Conservation (phyloP, 2,797 vertebrate species). For the Triplophysa bombifrons region DNA sequence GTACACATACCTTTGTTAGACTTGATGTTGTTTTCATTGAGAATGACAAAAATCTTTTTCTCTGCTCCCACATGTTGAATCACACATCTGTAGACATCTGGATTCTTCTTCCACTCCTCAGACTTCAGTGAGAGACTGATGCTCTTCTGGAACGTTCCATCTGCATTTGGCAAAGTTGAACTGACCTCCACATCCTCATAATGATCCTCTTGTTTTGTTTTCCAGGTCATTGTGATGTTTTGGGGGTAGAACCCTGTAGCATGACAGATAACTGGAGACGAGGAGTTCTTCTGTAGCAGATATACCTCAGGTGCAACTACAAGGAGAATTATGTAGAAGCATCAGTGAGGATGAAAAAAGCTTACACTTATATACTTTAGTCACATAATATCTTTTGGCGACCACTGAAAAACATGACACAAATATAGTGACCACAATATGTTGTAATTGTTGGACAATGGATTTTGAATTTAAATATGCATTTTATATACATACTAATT, state of each 20-base stretch:
- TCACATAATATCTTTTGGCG: no score
- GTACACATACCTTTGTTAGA: not conserved
- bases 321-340: not conserved
- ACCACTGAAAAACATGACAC: no score
- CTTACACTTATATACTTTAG: no score
- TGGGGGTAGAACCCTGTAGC: not conserved
- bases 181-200: constrained; percentile 54
- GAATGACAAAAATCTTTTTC: not conserved
- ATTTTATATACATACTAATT: no score
- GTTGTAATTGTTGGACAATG: no score
- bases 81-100: constrained; percentile 56
- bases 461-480: no score
- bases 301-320: not conserved
- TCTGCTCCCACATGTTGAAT: constrained; percentile 57
- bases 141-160: constrained; percentile 67
- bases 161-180: constrained; percentile 63
- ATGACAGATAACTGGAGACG: not conserved
- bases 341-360: no score
- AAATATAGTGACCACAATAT: no score
- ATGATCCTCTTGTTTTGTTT: constrained; percentile 53
- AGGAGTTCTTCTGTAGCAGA: not conserved
- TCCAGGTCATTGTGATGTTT: not conserved
- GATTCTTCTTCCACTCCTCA: constrained; percentile 48
- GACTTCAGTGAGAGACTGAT: constrained; percentile 40
- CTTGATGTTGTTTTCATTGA: constrained; percentile 31